Evolutionary conservation across 2,797 vertebrate genomes (phyloP), one percentile per base, ranked within the genome.

Genomic region (Triplophysa bombifrons): DNA sequence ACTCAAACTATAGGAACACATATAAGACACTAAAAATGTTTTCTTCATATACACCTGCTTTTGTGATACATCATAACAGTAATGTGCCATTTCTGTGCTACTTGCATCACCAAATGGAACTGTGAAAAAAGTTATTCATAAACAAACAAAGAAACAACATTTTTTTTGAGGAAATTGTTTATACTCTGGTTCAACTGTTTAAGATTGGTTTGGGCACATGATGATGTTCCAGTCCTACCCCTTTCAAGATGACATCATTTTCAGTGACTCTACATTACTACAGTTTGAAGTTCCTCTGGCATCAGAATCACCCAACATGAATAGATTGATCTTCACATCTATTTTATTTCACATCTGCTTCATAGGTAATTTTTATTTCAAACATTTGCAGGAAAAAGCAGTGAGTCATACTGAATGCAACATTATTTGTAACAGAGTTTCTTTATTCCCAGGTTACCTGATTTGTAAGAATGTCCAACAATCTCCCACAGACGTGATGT

Each of bases 401-500:
- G 17, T 34, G 71, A 48, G 3, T 41, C 2, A 50, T 8, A 51
- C 17, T 17, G 17, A 20, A 55, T 51, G 50, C 50, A 20, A 9
- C 14, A 51, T 48, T 34, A 9, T 27, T 3, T 63, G 7, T 27
- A 27, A 53, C 11, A 75, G 5, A 51, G 34, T 56, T 46, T 55
- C 34, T 53, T 68, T 50, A 53, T 80, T 69, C 38, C 6, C 79
- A 88, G 89, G 83, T 80, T n/a, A 0, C 11, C 77, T 78, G 3
- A 74, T 81, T 61, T 81, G 80, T 78, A 61, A 19, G 2, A 4
- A 83, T 3, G 89, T 91, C 16, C 8, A 87, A 56, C 89, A 91
- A 74, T 46, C 16, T 22, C 89, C 89, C 60, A 16, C 82, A 25
- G 68, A 82, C 56, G 78, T 90, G n/a, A 1, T 88, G 65, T 61